Percentiles rank a stretch among this genome's conserved stretches.
These are phyloP conservation scores for Cepphus grylle DNA, from an alignment of 2,113 vertebrate genomes.

Conservation along the genomic window DNA sequence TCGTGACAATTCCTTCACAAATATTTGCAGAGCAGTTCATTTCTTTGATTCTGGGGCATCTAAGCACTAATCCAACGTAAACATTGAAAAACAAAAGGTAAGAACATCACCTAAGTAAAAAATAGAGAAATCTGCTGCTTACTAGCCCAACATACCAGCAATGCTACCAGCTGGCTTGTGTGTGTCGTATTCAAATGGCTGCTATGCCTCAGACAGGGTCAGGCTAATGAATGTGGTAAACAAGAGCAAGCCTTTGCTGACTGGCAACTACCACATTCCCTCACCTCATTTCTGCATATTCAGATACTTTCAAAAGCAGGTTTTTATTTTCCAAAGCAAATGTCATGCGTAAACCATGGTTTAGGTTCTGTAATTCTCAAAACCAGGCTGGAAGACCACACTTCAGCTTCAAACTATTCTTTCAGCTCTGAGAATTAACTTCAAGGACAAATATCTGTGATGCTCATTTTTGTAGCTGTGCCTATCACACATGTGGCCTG, in stretches of 20 bases:
- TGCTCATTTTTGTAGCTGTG: neutral
- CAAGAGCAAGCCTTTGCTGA: neutral
- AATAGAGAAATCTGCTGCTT: neutral
- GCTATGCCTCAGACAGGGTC: neutral
- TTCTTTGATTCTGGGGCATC: neutral
- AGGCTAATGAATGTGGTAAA: neutral
- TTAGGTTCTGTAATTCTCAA: neutral
- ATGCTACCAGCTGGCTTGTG: neutral
- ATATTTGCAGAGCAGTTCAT: neutral
- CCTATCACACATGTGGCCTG: neutral
- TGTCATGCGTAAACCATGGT: accelerated
- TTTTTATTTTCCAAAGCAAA: neutral
- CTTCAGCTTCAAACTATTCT: neutral
- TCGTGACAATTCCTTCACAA: neutral
- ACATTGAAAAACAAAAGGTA: neutral
- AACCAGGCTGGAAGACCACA: neutral
- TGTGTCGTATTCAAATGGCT: accelerated
- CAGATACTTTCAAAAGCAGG: neutral
- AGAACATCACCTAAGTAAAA: neutral
- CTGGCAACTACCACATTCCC: neutral
- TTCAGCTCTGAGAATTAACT: neutral
- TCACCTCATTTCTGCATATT: neutral
- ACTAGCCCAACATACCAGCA: neutral
- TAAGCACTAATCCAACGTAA: neutral
- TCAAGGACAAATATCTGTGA: neutral